Percentiles rank a stretch among this genome's conserved stretches.
Evolutionary conservation across 2,113 vertebrate genomes (phyloP).

Genomic region (Gasterosteus nipponicus): DNA sequence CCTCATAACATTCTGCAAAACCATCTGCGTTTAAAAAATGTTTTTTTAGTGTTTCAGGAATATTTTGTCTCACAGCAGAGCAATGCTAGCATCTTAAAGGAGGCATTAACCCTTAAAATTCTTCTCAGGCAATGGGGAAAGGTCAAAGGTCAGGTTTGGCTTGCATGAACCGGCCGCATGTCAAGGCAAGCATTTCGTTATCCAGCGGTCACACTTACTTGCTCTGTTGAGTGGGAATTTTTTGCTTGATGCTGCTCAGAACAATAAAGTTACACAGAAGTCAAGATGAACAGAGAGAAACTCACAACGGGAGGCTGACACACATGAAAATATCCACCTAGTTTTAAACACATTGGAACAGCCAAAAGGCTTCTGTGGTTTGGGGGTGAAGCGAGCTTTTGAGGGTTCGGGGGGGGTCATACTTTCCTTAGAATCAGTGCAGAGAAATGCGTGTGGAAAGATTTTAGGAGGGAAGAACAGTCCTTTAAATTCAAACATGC

Average conservation of each 20-base stretch:
- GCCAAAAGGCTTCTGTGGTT: slow-evolving; percentile 37
- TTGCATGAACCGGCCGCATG: slow-evolving; percentile 90
- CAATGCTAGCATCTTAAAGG: slow-evolving; percentile 29
- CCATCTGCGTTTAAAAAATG: not conserved
- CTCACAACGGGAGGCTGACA: slow-evolving; percentile 80
- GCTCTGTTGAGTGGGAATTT: slow-evolving; percentile 94
- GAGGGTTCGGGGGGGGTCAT: slow-evolving; percentile 8
- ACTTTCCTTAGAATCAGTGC: slow-evolving; percentile 30
- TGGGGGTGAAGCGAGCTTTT: slow-evolving; percentile 26
- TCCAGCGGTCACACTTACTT: slow-evolving; percentile 93
- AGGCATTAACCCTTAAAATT: slow-evolving; percentile 46
- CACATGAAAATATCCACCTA: not conserved
- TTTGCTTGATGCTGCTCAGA: slow-evolving; percentile 99
- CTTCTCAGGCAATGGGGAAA: slow-evolving; percentile 76
- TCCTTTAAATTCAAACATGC: slow-evolving; percentile 61
- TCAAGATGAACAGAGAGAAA: slow-evolving; percentile 87
- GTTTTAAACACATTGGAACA: slow-evolving; percentile 24
- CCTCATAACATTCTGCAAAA: slow-evolving; percentile 61
- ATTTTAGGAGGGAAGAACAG: slow-evolving; percentile 24
- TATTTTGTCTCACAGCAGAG: slow-evolving; percentile 44
- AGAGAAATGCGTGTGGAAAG: slow-evolving; percentile 39
- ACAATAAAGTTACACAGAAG: slow-evolving; percentile 91
- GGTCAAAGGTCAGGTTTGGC: slow-evolving; percentile 85
- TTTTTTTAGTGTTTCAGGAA: not conserved
- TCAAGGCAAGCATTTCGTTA: slow-evolving; percentile 86